Evolutionary conservation across 2,797 vertebrate genomes (phyloP), one percentile per base, ranked within the genome.

Genomic region (Sebastes trivittatus): DNA sequence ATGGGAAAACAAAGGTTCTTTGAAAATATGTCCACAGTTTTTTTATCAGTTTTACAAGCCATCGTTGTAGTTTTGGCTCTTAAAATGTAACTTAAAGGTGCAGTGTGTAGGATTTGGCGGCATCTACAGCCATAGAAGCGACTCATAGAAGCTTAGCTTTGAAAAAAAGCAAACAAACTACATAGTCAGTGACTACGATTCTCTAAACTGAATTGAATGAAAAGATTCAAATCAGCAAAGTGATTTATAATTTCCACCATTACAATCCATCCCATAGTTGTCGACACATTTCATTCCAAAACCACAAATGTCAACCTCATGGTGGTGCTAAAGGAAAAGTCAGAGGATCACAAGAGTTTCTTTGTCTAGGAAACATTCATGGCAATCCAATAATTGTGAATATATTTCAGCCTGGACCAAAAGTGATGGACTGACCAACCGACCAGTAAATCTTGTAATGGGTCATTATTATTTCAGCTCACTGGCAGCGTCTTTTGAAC

Each of bases 1-100:
- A 58, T 22, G 5, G 56, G 36, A 68, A 73, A 71, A 80, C 72
- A 81, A 83, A 69, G n/a, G 10, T 27, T 69, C 54, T 82, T 82
- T 23, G 52, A 54, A 71, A 77, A 66, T 49, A 13, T 36, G 27
- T 59, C 13, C 16, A 52, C 25, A 42, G 23, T 30, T 30, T n/a
- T n/a, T n/a, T n/a, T 2, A 7, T 25, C 36, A 25, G 8, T 56
- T 63, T 69, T 20, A 64, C 49, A 6, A 69, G 25, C 9, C 3
- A 4, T 56, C 5, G 25, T 22, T 73, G 2, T 36, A 75, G 20
- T 36, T 66, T 55, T n/a, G 1, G 4, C 3, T 65, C 11, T 36
- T 18, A 62, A 64, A 61, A 36, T 62, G 3, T 32, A 72, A 46
- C 27, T 61, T 61, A 11, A 11, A 61, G 46, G 46, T 49, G 18